phyloP scores from a whole-genome alignment of 2,888 invertebrate genomes.

The Plebejus anna region DNA sequence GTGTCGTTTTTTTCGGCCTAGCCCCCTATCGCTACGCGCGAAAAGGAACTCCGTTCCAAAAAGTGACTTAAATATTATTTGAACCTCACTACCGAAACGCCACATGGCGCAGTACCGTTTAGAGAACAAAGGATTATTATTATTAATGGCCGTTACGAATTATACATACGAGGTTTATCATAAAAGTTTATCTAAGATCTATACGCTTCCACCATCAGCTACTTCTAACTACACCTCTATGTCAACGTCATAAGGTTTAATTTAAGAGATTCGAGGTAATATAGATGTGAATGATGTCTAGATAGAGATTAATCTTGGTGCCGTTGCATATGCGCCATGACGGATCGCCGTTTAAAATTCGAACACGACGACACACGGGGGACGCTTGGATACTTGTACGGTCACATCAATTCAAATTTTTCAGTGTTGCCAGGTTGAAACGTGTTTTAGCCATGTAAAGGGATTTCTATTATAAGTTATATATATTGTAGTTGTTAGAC shows the following conservation, averaged over 20 bases:
- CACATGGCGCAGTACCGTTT: neutral
- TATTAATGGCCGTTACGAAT: slow-evolving; percentile 34
- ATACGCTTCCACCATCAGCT: slow-evolving; percentile 36
- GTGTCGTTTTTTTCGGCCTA: too few relatives aligned
- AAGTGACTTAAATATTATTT: too few relatives aligned
- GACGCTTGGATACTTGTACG: slow-evolving; percentile 38
- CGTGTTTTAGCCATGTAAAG: neutral
- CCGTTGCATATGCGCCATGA: slow-evolving; percentile 51
- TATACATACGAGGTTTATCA: slow-evolving; percentile 36
- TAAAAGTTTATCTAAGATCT: slow-evolving; percentile 47
- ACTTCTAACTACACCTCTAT: neutral
- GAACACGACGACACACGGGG: slow-evolving; percentile 55
- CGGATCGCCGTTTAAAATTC: slow-evolving; percentile 57
- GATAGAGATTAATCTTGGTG: slow-evolving; percentile 43
- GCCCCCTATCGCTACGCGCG: too few relatives aligned
- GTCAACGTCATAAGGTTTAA: neutral
- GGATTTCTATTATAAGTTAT: too few relatives aligned
- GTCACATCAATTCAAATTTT: slow-evolving; percentile 36
- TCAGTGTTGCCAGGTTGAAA: neutral
- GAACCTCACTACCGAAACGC: neutral
- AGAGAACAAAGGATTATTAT: slow-evolving; percentile 33
- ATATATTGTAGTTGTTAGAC: too few relatives aligned
- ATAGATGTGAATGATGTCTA: neutral
- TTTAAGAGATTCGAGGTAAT: neutral
- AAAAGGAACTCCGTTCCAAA: too few relatives aligned